phyloP scores from a whole-genome alignment of 2,113 vertebrate species.

The Coptodon rendalli region DNA sequence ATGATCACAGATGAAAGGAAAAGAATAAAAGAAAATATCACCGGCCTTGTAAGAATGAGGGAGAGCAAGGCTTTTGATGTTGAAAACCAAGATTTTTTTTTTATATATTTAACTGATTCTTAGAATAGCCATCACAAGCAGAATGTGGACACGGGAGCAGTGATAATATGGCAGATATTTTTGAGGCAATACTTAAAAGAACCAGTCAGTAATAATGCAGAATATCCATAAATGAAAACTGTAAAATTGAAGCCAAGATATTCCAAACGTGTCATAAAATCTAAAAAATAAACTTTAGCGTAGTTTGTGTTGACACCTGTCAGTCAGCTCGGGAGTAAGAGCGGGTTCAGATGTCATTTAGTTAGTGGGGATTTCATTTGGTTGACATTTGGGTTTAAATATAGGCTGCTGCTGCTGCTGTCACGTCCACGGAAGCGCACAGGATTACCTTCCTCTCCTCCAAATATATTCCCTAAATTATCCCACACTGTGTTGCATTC shows the following conservation, averaged over 20 bases:
- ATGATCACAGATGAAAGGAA: conserved; percentile 14
- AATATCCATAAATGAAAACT: not conserved
- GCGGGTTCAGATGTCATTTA: not conserved
- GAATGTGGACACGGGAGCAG: not conserved
- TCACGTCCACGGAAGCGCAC: not conserved
- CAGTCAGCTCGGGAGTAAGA: not conserved
- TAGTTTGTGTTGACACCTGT: not conserved
- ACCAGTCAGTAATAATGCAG: not conserved
- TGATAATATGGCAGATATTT: not conserved
- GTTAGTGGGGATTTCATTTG: not conserved
- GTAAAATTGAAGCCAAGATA: not conserved
- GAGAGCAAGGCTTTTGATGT: not conserved
- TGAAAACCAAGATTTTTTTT: not conserved
- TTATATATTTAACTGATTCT: not conserved
- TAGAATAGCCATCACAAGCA: not conserved
- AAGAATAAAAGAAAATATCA: not conserved
- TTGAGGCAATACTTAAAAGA: not conserved
- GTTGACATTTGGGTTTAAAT: not conserved
- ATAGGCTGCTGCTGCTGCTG: not conserved
- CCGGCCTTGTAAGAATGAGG: not conserved
- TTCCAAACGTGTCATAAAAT: not conserved
- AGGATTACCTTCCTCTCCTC: not conserved
- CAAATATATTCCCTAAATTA: not conserved
- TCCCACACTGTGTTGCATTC: not conserved
- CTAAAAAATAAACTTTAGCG: not conserved